phyloP scores from a whole-genome alignment of 2,888 invertebrate genomes.

The Uropetala carovei region DNA sequence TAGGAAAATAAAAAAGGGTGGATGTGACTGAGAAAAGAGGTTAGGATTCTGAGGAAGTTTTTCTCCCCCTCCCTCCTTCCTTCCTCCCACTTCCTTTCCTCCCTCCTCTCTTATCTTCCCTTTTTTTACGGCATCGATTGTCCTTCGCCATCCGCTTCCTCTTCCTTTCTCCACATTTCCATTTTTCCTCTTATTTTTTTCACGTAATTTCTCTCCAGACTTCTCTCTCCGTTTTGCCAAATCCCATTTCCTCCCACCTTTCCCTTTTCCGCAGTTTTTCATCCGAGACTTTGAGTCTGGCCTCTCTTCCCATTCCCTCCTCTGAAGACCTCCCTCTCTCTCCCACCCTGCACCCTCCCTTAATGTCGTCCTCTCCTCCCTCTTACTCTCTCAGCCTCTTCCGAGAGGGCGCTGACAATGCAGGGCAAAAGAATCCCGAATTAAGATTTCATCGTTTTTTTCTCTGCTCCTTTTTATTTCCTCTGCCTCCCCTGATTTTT shows the following conservation, averaged over 20 bases:
- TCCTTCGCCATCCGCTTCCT: neutral
- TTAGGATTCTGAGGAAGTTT: no score
- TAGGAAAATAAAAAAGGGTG: neutral
- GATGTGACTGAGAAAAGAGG: constrained; percentile 12
- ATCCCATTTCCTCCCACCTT: neutral
- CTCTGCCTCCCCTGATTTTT: constrained; percentile 7
- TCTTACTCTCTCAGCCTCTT: neutral
- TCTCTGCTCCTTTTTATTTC: neutral
- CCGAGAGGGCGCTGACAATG: constrained; percentile 9
- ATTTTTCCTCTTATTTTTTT: neutral
- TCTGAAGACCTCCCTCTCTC: neutral
- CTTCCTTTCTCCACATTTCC: no score
- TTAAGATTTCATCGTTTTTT: constrained; percentile 23
- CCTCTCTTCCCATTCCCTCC: neutral
- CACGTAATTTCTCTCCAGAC: neutral
- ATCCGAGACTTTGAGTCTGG: no score
- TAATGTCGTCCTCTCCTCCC: neutral
- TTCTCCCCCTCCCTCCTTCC: no score
- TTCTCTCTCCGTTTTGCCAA: neutral
- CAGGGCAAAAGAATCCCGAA: neutral
- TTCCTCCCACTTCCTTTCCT: no score
- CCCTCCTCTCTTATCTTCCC: no score
- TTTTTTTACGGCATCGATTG: neutral
- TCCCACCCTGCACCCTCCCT: neutral
- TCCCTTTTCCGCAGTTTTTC: neutral